These are phyloP conservation scores for Phaethornis superciliosus DNA, from an alignment of 2,113 vertebrate species.

Conservation along the genomic window DNA sequence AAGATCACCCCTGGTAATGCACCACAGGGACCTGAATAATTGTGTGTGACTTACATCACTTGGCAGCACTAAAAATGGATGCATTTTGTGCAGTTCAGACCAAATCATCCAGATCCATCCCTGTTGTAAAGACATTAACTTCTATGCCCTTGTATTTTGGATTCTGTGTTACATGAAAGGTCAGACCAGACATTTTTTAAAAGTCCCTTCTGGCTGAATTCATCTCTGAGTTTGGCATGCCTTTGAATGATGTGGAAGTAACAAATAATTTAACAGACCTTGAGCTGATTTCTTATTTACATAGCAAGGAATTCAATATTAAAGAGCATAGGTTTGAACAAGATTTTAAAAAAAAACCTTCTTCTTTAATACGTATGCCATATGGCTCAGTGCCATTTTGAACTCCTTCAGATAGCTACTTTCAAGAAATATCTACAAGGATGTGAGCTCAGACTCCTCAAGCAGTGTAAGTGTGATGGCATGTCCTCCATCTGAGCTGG, in stretches of 20 bases:
- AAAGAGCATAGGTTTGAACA: not conserved
- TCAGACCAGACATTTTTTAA: constrained; percentile 10
- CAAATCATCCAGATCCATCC: not conserved
- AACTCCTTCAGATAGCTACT: not conserved
- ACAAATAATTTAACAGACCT: not conserved
- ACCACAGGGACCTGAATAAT: not conserved
- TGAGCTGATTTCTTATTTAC: constrained; percentile 40
- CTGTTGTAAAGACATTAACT: constrained; percentile 22
- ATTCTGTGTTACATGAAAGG: constrained; percentile 11
- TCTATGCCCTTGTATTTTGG: not conserved
- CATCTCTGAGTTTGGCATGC: not conserved
- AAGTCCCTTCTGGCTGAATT: constrained; percentile 35
- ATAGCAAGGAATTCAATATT: not conserved
- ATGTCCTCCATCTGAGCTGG: not conserved
- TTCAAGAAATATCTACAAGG: not conserved
- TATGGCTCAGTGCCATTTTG: not conserved
- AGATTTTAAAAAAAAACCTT: not conserved
- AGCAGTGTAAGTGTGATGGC: not conserved
- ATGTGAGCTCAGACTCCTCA: not conserved
- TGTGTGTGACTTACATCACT: not conserved
- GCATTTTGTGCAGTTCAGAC: not conserved
- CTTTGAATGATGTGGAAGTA: not conserved
- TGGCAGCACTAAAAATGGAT: not conserved
- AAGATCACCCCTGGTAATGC: not conserved
- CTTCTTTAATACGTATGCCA: not conserved